Percentiles rank a stretch among this genome's conserved stretches.
These are phyloP conservation scores for Camponotus pennsylvanicus DNA, from an alignment of 1,140 invertebrate genomes.

Conservation along the genomic window DNA sequence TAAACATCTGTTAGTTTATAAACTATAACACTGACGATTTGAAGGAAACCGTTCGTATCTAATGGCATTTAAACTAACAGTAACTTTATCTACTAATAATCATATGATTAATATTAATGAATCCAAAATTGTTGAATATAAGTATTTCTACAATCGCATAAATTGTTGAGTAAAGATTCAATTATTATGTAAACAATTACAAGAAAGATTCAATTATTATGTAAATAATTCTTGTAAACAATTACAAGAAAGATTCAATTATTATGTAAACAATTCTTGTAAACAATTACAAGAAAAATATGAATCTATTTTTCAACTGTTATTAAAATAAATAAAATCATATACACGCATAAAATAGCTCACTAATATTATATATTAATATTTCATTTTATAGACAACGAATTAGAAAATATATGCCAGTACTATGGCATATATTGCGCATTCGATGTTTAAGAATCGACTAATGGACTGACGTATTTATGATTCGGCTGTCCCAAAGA, in stretches of 20 bases:
- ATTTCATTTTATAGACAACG: constrained; percentile 5
- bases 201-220: not conserved
- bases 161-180: not conserved
- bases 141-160: not conserved
- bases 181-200: no score
- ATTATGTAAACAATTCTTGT: not conserved
- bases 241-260: not conserved
- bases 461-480: constrained; percentile 36
- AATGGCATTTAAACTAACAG: not conserved
- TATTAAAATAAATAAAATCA: constrained; percentile 4
- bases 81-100: not conserved
- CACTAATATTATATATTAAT: not conserved
- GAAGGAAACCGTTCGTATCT: not conserved
- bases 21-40: constrained; percentile 12
- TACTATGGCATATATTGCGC: not conserved
- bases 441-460: not conserved
- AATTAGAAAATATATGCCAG: not conserved
- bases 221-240: no score
- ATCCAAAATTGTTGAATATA: not conserved
- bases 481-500: constrained; percentile 54
- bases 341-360: not conserved
- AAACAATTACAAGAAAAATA: constrained; percentile 7
- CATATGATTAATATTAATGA: not conserved
- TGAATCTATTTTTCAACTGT: not conserved
- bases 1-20: constrained; percentile 19